Evolutionary conservation across 2,113 vertebrate genomes (phyloP).

Genomic region (Leucoraja erinaceus): DNA sequence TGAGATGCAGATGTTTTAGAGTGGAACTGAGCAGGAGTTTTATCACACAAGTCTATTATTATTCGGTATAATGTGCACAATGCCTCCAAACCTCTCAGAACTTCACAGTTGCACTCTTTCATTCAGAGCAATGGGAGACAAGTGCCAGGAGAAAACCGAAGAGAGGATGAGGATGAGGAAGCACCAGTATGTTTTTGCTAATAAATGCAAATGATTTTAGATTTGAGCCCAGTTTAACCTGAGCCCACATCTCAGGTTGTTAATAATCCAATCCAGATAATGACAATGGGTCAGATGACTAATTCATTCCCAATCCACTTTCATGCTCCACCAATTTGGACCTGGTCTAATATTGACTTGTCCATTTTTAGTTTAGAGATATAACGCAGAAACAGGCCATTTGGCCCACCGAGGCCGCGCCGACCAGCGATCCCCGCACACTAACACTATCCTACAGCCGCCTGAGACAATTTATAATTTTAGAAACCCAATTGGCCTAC

Average conservation of each 20-base stretch:
- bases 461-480: no score
- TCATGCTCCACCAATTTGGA: background rate
- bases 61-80: no score
- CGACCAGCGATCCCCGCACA: no score
- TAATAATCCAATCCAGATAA: background rate
- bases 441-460: no score
- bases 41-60: no score
- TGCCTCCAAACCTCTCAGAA: background rate
- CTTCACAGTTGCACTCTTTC: background rate
- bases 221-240: no score
- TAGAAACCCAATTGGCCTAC: no score
- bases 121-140: background rate
- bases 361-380: no score
- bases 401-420: no score
- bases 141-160: background rate
- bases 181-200: background rate
- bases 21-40: no score
- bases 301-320: background rate
- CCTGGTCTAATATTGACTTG: background rate
- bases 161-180: background rate
- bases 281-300: background rate
- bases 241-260: background rate
- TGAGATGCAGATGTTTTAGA: no score
- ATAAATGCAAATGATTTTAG: background rate
- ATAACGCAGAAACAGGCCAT: no score